Percentiles rank a stretch among this genome's conserved stretches.
Evolutionary conservation across 2,113 vertebrate genomes (phyloP).

Genomic region (Melanerpes formicivorus): DNA sequence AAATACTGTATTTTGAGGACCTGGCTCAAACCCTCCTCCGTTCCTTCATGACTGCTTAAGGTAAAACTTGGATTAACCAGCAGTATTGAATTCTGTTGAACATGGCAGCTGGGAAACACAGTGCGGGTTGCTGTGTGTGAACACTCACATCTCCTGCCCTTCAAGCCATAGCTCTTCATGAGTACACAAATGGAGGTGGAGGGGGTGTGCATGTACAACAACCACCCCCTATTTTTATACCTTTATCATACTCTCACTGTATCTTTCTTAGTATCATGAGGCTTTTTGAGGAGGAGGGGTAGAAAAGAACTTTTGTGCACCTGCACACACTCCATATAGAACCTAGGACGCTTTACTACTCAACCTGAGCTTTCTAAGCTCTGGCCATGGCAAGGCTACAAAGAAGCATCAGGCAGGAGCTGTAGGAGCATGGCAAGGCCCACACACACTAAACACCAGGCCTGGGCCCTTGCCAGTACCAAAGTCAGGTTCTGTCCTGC

Average conservation of each 20-base stretch:
- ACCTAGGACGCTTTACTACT: neutral
- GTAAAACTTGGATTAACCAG: neutral
- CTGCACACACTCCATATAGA: neutral
- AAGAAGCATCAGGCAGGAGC: accelerated
- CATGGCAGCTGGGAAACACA: neutral
- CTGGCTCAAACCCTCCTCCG: neutral
- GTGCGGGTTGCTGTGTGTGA: neutral
- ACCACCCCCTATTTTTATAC: neutral
- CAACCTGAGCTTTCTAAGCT: accelerated
- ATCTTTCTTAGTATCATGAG: neutral
- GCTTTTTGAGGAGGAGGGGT: neutral
- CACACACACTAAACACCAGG: too few species aligned
- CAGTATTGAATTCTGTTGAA: neutral
- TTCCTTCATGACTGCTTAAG: neutral
- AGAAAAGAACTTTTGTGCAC: neutral
- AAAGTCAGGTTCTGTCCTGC: too few species aligned
- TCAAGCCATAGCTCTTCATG: neutral
- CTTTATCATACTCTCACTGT: neutral
- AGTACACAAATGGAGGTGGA: neutral
- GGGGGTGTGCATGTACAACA: neutral
- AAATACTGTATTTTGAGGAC: neutral
- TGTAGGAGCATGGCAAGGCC: neutral
- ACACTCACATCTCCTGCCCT: neutral
- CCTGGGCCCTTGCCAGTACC: neutral
- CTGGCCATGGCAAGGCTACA: accelerated